These are phyloP conservation scores for Muraenolepis orangiensis DNA, from an alignment of 2,797 vertebrate species.

Conservation along the genomic window DNA sequence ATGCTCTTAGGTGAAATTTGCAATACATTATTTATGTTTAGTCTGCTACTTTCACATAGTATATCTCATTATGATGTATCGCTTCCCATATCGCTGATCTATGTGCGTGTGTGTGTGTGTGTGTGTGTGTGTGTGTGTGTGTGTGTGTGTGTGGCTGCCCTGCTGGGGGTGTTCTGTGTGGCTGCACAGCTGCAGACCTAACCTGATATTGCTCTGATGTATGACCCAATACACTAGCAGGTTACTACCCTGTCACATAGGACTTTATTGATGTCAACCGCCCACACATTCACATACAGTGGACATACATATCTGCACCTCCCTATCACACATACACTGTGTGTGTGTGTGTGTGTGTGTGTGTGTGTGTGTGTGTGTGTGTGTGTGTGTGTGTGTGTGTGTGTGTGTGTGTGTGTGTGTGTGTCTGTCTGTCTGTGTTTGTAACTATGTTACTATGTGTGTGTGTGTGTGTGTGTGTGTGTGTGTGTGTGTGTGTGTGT, in stretches of 20 bases:
- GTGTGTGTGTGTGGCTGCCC: neutral
- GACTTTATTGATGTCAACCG: neutral
- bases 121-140: neutral
- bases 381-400: neutral
- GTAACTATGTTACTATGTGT: slow-evolving; percentile 22
- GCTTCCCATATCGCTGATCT: slow-evolving; percentile 4
- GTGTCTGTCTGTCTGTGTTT: neutral
- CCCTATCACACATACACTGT: neutral
- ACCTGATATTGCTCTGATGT: neutral
- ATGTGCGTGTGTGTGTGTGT: neutral
- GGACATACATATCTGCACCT: neutral
- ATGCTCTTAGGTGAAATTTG: neutral
- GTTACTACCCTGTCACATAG: slow-evolving; percentile 1
- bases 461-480: slow-evolving; percentile 9
- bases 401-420: neutral
- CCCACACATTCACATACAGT: neutral
- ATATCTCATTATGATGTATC: slow-evolving; percentile 20
- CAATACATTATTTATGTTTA: slow-evolving; percentile 5
- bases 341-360: neutral
- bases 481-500: neutral
- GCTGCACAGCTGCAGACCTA: neutral
- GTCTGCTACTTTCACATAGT: neutral
- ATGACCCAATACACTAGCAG: neutral
- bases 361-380: neutral
- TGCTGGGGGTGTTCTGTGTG: neutral